Percentiles rank a stretch among this genome's conserved stretches.
phyloP scores from a whole-genome alignment of 2,888 invertebrate species.

The Trachelus stipa region DNA sequence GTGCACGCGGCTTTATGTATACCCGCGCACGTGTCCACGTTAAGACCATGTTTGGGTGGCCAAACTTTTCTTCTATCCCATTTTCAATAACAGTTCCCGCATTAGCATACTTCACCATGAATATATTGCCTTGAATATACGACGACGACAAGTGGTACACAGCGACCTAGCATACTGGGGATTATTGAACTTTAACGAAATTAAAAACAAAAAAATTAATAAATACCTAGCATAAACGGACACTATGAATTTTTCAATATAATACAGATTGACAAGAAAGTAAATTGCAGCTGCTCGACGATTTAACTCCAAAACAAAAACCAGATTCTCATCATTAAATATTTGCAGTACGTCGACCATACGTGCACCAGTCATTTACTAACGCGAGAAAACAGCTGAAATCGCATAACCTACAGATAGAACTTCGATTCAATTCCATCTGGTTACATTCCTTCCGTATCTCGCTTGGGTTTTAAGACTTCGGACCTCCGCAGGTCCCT shows the following conservation, averaged over 20 bases:
- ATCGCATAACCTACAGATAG: neutral
- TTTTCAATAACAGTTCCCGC: neutral
- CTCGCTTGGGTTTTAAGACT: neutral
- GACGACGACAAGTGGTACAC: neutral
- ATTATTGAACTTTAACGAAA: neutral
- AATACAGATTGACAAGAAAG: neutral
- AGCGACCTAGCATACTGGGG: neutral
- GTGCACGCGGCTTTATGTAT: neutral
- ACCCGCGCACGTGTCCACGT: conserved; percentile 1
- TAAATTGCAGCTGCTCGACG: neutral
- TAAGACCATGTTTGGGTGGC: neutral
- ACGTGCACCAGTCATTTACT: neutral
- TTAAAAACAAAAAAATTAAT: neutral
- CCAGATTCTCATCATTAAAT: neutral
- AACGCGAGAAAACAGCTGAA: neutral
- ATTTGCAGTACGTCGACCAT: neutral
- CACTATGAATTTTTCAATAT: neutral
- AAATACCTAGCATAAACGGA: neutral
- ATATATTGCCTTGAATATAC: neutral
- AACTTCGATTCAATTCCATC: neutral
- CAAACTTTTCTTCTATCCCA: neutral
- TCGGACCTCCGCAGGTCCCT: neutral
- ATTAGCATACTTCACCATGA: neutral
- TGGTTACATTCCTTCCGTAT: neutral
- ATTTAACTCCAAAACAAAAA: neutral